Percentiles rank a stretch among this genome's conserved stretches.
These are phyloP conservation scores for Emydura subglobosa DNA, from an alignment of 2,113 vertebrate genomes.

Conservation along the genomic window DNA sequence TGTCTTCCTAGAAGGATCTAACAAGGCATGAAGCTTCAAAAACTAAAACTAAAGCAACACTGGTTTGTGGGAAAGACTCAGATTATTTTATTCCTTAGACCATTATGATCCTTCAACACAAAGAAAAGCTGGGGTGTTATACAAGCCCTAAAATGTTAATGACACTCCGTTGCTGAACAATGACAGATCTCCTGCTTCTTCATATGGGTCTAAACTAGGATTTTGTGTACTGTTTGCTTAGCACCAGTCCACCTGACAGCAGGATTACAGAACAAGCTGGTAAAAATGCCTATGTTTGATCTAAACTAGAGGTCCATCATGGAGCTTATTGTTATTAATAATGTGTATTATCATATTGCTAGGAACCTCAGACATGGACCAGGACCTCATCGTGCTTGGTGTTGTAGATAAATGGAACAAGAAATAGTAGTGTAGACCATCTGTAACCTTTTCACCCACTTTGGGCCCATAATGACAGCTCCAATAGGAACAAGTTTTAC, in stretches of 20 bases:
- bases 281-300: not conserved
- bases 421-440: not conserved
- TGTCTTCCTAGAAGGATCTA: not conserved
- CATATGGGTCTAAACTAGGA: not conserved
- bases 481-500: not conserved
- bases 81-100: not conserved
- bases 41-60: not conserved
- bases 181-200: not conserved
- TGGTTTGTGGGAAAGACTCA: fast-evolving
- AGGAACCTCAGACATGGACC: not conserved
- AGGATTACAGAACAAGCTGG: not conserved
- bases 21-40: not conserved
- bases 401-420: not conserved
- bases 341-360: not conserved
- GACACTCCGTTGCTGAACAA: not conserved
- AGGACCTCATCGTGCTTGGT: not conserved
- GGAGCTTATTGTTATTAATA: not conserved
- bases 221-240: not conserved
- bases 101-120: not conserved
- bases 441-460: not conserved
- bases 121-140: not conserved
- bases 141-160: not conserved
- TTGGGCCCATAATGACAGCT: not conserved
- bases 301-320: not conserved
- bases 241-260: not conserved